These are phyloP conservation scores for Rousettus leschenaultii DNA, from an alignment of 2,113 vertebrate genomes.

Conservation along the genomic window DNA sequence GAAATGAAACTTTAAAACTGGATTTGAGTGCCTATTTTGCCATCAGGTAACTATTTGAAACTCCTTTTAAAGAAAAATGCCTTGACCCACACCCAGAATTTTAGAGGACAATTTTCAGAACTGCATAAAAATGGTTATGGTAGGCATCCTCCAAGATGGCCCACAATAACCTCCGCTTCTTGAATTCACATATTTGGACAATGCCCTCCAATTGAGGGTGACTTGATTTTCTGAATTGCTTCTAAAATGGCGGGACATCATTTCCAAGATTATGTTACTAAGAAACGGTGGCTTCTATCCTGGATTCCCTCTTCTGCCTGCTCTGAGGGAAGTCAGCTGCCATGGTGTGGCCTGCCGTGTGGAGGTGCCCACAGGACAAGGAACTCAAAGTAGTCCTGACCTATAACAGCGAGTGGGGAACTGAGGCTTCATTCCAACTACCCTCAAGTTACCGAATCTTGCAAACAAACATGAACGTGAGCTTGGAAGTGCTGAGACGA, in stretches of 20 bases:
- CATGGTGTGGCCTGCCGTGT: not conserved
- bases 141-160: not conserved
- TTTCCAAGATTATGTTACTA: not conserved
- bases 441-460: not conserved
- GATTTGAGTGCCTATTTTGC: not conserved
- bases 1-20: not conserved
- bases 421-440: not conserved
- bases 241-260: not conserved
- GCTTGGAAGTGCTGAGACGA: not conserved
- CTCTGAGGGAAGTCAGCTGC: not conserved
- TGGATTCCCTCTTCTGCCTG: not conserved
- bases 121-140: not conserved
- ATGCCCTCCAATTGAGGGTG: not conserved
- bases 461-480: not conserved
- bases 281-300: not conserved
- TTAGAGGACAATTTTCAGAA: not conserved
- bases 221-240: not conserved
- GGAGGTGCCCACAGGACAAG: not conserved
- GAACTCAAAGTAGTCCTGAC: not conserved
- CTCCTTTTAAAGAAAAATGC: not conserved
- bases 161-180: not conserved
- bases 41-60: not conserved
- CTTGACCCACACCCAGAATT: not conserved
- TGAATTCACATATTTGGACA: not conserved
- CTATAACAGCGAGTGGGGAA: not conserved